Conservation (phyloP, 2,113 vertebrate species). For the Laterallus jamaicensis region DNA sequence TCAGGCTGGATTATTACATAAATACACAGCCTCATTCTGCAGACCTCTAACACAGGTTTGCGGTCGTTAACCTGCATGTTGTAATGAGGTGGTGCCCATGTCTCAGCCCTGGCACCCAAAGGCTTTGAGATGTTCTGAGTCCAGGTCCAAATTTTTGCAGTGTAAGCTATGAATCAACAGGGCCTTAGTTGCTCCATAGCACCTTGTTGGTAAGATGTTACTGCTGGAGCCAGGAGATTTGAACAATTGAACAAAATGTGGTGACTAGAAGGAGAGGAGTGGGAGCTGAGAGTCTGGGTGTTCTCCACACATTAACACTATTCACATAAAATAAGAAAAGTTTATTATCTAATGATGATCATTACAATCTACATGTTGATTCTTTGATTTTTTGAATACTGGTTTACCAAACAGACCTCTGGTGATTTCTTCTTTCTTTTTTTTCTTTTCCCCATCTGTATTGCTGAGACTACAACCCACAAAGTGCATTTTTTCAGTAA, state of each 20-base stretch:
- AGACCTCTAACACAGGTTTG: not conserved
- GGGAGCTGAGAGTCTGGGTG: not conserved
- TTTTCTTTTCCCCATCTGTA: not conserved
- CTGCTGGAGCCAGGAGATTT: not conserved
- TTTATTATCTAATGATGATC: not conserved
- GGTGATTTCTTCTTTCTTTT: not conserved
- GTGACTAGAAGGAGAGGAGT: not conserved
- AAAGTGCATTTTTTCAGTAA: not conserved
- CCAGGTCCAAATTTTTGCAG: not conserved
- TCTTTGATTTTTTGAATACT: not conserved
- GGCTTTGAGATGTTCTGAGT: not conserved
- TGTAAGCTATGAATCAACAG: not conserved
- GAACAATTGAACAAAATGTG: not conserved
- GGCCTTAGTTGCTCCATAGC: not conserved
- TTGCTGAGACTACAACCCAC: not conserved
- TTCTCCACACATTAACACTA: not conserved
- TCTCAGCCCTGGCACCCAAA: not conserved
- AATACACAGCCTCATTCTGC: not conserved
- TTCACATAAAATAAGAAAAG: not conserved
- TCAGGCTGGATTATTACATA: not conserved
- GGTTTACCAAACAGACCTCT: not conserved
- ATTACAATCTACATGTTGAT: not conserved
- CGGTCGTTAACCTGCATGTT: not conserved
- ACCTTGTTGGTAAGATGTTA: not conserved
- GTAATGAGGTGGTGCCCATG: not conserved